Base-by-base conservation (phyloP, 2,797 vertebrate species). In the Hemitrygon akajei region DNA sequence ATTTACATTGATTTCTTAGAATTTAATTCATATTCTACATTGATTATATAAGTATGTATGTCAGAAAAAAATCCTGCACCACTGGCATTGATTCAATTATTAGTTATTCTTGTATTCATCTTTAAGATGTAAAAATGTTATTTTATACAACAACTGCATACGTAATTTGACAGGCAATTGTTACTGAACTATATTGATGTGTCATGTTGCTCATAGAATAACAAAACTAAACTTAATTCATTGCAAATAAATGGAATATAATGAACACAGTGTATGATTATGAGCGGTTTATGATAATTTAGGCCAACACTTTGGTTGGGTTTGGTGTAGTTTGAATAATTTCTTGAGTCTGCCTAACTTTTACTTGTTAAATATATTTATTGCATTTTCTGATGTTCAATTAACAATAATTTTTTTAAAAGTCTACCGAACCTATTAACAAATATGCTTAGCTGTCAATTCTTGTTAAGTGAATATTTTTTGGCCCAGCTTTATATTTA, bases 261-360 rank as follows among this genome's bases (percentile, higher is more conserved):
- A 91, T 37, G 34, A 91, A 58, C 71, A 58, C 56, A 75, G 56
- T 37, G 75, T 30, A 75, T 75, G 71, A 75, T 30, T 92, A 56
- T 93, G 40, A 76, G 18, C 58, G 71, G 66, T 93, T 93, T 93
- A 76, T 93, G 91, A 27, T 75, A 18, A 93, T 93, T 76, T 75
- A 40, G 71, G 20, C 73, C 91, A 56, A 47, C 71, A n/a, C 40
- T 12, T 2, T 56, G 69, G 71, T 76, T 93, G 76, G 40, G 6
- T 93, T 76, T 40, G 40, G 91, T 76, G 37, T 40, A 30, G 73
- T 76, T 58, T 91, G 66, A 25, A 91, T 71, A 73, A 91, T 47
- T 40, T 56, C 71, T 25, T 27, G 40, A 30, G 91, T 75, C 69
- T 76, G 40, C 40, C 73, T 73, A 47, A 73, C 69, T 71, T 75